A percentile compares a stretch with the other conserved stretches of the same genome.
These are phyloP conservation scores for Naja naja DNA, from an alignment of 2,113 vertebrate genomes.

Conservation along the genomic window DNA sequence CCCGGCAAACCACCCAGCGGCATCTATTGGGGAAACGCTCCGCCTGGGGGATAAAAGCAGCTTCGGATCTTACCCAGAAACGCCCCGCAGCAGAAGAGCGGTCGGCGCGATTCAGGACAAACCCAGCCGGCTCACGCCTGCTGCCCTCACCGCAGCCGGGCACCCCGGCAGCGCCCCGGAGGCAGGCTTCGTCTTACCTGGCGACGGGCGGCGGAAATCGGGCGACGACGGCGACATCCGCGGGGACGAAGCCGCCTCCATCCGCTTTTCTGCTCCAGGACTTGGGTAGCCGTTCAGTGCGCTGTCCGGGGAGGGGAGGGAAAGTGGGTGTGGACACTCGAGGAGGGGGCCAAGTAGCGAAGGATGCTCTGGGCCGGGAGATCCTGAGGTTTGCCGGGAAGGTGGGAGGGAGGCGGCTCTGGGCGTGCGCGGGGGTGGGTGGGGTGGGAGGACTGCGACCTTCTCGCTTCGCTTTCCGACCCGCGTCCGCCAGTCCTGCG, in stretches of 20 bases:
- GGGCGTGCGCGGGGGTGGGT: background rate
- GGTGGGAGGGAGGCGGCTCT: background rate
- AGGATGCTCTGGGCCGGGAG: background rate
- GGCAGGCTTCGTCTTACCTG: background rate
- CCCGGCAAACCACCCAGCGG: background rate
- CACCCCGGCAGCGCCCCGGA: background rate
- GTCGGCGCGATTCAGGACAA: background rate
- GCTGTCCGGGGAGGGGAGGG: too few species aligned
- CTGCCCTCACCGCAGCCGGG: background rate
- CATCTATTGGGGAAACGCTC: background rate
- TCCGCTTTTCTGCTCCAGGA: background rate
- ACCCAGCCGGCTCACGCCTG: background rate
- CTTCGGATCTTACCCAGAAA: background rate
- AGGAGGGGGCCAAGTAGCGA: background rate
- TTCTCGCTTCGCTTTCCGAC: background rate
- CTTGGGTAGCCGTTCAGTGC: too few species aligned
- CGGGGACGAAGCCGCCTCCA: conserved; percentile 1
- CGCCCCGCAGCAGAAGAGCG: background rate
- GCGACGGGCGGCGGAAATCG: background rate
- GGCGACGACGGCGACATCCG: background rate
- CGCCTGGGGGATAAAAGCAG: background rate
- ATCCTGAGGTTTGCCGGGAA: background rate
- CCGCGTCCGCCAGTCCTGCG: background rate
- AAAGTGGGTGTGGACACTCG: background rate
- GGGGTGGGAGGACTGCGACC: too few species aligned